Evolutionary conservation across 2,888 invertebrate genomes (phyloP).

Genomic region (Caenorhabditis sp.): DNA sequence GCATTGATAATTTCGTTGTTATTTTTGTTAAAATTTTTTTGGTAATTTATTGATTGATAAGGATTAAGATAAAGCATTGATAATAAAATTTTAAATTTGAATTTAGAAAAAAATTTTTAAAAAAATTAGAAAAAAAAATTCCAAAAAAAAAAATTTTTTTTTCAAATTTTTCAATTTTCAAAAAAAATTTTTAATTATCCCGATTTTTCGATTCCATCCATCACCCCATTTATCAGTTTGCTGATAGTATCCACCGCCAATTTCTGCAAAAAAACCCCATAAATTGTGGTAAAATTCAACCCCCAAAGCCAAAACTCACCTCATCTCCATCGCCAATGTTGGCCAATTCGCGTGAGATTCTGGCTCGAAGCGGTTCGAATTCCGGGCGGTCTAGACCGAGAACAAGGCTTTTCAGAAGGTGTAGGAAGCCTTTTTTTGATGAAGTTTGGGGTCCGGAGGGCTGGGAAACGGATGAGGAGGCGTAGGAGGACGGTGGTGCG

Average conservation of each 20-base stretch:
- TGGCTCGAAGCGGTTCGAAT: background rate
- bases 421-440: background rate
- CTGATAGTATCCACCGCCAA: background rate
- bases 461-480: too few relatives aligned
- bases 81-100: too few relatives aligned
- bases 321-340: background rate
- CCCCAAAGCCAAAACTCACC: background rate
- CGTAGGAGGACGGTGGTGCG: too few relatives aligned
- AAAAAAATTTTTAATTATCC: too few relatives aligned
- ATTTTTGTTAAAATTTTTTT: too few relatives aligned
- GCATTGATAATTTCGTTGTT: too few relatives aligned
- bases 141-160: too few relatives aligned
- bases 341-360: background rate
- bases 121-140: too few relatives aligned
- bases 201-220: background rate
- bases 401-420: background rate
- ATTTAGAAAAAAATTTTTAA: too few relatives aligned
- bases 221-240: background rate
- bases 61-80: too few relatives aligned
- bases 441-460: background rate
- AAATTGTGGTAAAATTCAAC: background rate
- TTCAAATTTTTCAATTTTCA: too few relatives aligned
- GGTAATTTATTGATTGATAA: too few relatives aligned
- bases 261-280: background rate
- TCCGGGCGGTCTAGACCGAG: slow-evolving; percentile 1